Evolutionary conservation across 2,888 invertebrate genomes (phyloP), one percentile per base, ranked within the genome.

Genomic region (Psococerastis gibbosa): DNA sequence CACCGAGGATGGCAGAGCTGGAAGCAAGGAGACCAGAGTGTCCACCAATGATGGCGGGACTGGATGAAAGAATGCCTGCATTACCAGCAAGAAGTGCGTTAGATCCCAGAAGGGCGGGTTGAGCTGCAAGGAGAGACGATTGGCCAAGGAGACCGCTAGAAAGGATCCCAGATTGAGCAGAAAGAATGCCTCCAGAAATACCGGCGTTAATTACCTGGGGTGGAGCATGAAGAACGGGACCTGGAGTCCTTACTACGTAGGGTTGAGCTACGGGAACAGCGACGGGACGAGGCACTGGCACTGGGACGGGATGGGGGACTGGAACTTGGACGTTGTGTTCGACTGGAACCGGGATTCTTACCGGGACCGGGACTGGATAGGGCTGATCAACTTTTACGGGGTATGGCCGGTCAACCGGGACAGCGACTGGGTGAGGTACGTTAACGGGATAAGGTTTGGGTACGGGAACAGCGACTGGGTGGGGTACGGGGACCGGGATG

Each of bases 231-330:
- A 38, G 18, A 5, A 38, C 38, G 13, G 38, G 38, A n/a, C 15
- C 38, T 3, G 38, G 18, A 18, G 15, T 16, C 18, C 17, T 16
- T 18, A 38, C 38, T 5, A 20, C 38, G 20, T 18, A 15, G 6
- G 49, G 46, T n/a, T 49, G 45, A 3, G 50, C 50, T 41, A 48
- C 48, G 32, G 49, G 48, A 16, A 66, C 61, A 48, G 64, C 60
- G 49, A 66, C 64, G 9, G 64, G 62, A 50, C 65, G 61, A 41
- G 67, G 68, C 5, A 68, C 64, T 45, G 65, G 65, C 34, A 67
- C 67, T 13, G 66, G 59, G 3, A 65, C 62, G 44, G 67, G 64
- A 46, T 64, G 62, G 42, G 63, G 61, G 2, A 67, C 58, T 22
- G 63, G 61, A 17, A 66, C 65, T n/a, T 62, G 57, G 22, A 54